Percentiles rank a stretch among this genome's conserved stretches.
Conservation (phyloP, 1,140 invertebrate genomes). For the Eupeodes corollae region DNA sequence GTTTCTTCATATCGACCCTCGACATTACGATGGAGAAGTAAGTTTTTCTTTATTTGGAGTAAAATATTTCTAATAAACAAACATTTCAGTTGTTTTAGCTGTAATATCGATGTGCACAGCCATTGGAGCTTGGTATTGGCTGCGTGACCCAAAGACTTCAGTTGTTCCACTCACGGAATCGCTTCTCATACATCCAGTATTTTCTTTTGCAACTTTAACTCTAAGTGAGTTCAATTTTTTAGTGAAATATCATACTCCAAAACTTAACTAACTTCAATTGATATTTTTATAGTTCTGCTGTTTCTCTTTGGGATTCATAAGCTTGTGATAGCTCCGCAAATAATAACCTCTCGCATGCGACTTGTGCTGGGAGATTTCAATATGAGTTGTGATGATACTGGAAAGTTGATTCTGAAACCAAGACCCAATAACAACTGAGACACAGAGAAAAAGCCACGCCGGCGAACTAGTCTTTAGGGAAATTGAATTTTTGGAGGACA, state of each 20-base stretch:
- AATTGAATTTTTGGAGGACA: too few species aligned
- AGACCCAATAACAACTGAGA: slow-evolving; percentile 45
- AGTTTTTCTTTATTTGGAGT: slow-evolving; percentile 20
- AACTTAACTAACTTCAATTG: not conserved
- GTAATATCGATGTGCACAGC: slow-evolving; percentile 79
- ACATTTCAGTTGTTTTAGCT: slow-evolving; percentile 66
- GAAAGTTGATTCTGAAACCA: slow-evolving; percentile 79
- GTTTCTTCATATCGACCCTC: slow-evolving; percentile 84
- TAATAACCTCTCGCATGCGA: slow-evolving; percentile 82
- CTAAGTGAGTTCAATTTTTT: slow-evolving; percentile 57
- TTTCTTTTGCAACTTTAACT: slow-evolving; percentile 78
- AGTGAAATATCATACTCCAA: slow-evolving; percentile 3
- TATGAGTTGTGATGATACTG: slow-evolving; percentile 95
- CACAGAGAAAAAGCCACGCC: not conserved
- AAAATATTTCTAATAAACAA: slow-evolving; percentile 3
- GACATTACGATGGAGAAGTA: slow-evolving; percentile 87
- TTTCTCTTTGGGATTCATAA: slow-evolving; percentile 89
- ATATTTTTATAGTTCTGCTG: slow-evolving; percentile 58
- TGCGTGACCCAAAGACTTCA: slow-evolving; percentile 80
- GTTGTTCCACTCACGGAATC: slow-evolving; percentile 83
- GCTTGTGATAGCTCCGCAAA: slow-evolving; percentile 89
- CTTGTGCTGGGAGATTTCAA: slow-evolving; percentile 88
- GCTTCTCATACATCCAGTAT: slow-evolving; percentile 89
- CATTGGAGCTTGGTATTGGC: slow-evolving; percentile 87
- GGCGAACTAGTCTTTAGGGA: not conserved